Evolutionary conservation across 2,113 vertebrate genomes (phyloP).

Genomic region (Platichthys stellatus): DNA sequence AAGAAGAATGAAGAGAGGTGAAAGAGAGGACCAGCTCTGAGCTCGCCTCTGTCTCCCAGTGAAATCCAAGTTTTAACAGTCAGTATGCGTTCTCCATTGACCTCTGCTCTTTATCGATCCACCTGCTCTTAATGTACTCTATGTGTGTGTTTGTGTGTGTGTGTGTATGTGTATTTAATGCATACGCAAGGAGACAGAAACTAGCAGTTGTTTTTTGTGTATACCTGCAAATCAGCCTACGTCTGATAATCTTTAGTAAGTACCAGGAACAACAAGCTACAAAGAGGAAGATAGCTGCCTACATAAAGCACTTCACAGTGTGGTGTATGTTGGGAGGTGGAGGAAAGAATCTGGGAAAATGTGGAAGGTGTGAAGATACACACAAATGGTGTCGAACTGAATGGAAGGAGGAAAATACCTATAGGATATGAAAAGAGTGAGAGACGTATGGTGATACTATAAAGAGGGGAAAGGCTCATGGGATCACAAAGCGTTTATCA

Average conservation of each 20-base stretch:
- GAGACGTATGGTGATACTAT: conserved; percentile 49
- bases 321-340: not conserved
- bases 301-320: conserved; percentile 17
- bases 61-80: conserved; percentile 45
- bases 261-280: conserved; percentile 26
- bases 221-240: conserved; percentile 3
- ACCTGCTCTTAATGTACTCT: conserved; percentile 57
- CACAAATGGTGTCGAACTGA: conserved; percentile 22
- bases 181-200: conserved; percentile 22
- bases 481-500: conserved; percentile 67
- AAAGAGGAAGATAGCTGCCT: conserved; percentile 13
- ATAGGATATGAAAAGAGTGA: conserved; percentile 21
- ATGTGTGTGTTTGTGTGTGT: not conserved
- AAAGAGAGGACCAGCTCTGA: conserved; percentile 2
- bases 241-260: conserved; percentile 31
- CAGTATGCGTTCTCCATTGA: conserved; percentile 62
- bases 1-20: conserved; percentile 27
- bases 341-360: conserved; percentile 2
- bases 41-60: conserved; percentile 7
- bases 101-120: conserved; percentile 61
- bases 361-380: conserved; percentile 30
- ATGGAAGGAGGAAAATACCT: conserved; percentile 23
- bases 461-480: conserved; percentile 47
- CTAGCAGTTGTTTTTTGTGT: conserved; percentile 20
- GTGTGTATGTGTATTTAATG: not conserved